Conservation (phyloP, 2,888 invertebrate species). For the Mermis nigrescens region DNA sequence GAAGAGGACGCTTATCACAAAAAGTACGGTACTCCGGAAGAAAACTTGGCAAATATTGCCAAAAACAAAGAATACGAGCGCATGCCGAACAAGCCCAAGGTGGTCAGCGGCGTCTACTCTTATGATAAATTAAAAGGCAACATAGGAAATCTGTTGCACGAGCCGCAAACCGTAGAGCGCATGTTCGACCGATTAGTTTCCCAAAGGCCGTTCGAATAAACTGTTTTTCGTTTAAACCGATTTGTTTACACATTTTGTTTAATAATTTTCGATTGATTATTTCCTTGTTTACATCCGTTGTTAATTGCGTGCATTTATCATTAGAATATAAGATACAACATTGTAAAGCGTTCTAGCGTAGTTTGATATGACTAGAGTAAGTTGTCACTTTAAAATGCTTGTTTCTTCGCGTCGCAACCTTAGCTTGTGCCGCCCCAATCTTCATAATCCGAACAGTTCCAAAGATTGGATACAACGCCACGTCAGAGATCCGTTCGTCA, state of each 20-base stretch:
- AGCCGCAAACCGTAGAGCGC: constrained; percentile 26
- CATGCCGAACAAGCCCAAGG: constrained; percentile 4
- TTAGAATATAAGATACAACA: no score
- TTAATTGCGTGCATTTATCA: no score
- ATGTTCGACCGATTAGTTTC: constrained; percentile 19
- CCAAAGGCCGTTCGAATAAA: background rate
- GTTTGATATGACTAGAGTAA: no score
- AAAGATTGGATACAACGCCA: constrained; percentile 21
- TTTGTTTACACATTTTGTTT: no score
- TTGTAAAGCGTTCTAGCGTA: no score
- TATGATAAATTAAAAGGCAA: constrained; percentile 17
- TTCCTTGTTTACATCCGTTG: no score
- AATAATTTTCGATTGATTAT: no score
- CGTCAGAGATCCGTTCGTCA: constrained; percentile 21
- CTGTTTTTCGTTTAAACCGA: no score
- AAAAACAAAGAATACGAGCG: background rate
- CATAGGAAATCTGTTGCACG: constrained; percentile 27
- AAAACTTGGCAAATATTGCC: background rate
- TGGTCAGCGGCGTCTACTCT: background rate
- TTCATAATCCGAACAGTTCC: background rate
- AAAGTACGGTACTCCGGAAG: constrained; percentile 1
- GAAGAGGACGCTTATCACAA: background rate
- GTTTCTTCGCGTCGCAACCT: no score
- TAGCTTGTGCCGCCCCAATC: background rate
- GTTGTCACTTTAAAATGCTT: no score